phyloP scores from a whole-genome alignment of 2,888 invertebrate genomes.

The Seira musarum region DNA sequence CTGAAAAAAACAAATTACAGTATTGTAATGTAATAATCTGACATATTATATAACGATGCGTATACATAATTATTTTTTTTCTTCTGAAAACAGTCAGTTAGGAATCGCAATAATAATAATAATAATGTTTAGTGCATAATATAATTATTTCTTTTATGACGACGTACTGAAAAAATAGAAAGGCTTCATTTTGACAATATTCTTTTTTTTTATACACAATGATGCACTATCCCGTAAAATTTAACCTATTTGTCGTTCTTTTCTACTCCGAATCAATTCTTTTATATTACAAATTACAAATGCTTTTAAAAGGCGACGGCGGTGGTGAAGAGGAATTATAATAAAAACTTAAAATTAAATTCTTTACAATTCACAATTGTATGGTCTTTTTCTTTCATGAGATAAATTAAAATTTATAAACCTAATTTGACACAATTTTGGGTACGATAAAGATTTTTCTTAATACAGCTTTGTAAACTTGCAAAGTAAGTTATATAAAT shows the following conservation, averaged over 20 bases:
- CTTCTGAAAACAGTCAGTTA: background rate
- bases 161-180: background rate
- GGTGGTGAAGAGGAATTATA: too few species aligned
- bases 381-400: too few species aligned
- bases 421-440: slow-evolving; percentile 53
- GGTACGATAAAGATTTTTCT: slow-evolving; percentile 8
- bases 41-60: background rate
- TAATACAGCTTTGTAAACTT: background rate
- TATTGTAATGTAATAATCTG: background rate
- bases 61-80: background rate
- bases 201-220: too few species aligned
- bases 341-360: too few species aligned
- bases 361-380: too few species aligned
- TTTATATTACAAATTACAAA: too few species aligned
- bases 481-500: too few species aligned
- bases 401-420: too few species aligned
- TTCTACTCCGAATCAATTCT: too few species aligned
- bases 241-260: too few species aligned
- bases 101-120: background rate
- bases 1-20: background rate
- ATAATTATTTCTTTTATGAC: background rate
- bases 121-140: background rate
- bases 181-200: background rate
- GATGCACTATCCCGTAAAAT: too few species aligned
- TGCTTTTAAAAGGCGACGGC: too few species aligned